Percentiles rank a stretch among this genome's conserved stretches.
Conservation (phyloP, 1,140 invertebrate species). For the Cheumatopsyche charites region DNA sequence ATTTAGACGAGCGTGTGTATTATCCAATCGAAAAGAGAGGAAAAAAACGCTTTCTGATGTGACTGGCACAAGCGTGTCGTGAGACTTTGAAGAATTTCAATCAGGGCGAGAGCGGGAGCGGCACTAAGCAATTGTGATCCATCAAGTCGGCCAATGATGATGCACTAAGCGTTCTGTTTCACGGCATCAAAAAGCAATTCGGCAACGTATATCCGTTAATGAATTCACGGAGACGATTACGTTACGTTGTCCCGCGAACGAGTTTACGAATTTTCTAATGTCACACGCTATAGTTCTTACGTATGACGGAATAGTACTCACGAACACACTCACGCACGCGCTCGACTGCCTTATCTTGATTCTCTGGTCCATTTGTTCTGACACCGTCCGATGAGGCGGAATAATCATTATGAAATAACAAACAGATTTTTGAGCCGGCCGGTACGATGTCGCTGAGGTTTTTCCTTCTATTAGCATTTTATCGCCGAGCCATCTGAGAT, state of each 20-base stretch:
- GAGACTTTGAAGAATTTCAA: conserved; percentile 15
- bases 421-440: conserved; percentile 45
- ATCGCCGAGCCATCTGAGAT: conserved; percentile 45
- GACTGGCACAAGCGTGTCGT: conserved; percentile 15
- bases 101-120: conserved; percentile 1
- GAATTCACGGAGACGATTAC: too few species aligned
- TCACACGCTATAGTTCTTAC: too few species aligned
- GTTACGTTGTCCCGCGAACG: too few species aligned
- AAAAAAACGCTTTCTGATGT: background rate
- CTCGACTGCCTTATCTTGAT: conserved; percentile 42
- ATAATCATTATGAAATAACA: conserved; percentile 49
- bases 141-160: conserved; percentile 4
- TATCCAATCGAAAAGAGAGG: too few species aligned
- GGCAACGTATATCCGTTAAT: too few species aligned
- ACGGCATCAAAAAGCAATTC: too few species aligned
- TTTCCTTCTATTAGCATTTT: conserved; percentile 33
- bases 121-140: background rate
- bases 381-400: conserved; percentile 46
- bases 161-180: background rate
- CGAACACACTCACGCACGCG: background rate
- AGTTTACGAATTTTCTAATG: too few species aligned
- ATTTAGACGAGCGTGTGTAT: too few species aligned
- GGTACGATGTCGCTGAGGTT: conserved; percentile 40
- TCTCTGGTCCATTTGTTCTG: conserved; percentile 46
- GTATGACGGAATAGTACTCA: too few species aligned